phyloP scores from a whole-genome alignment of 1,140 invertebrate species.

The Aphelenchoides avenae region DNA sequence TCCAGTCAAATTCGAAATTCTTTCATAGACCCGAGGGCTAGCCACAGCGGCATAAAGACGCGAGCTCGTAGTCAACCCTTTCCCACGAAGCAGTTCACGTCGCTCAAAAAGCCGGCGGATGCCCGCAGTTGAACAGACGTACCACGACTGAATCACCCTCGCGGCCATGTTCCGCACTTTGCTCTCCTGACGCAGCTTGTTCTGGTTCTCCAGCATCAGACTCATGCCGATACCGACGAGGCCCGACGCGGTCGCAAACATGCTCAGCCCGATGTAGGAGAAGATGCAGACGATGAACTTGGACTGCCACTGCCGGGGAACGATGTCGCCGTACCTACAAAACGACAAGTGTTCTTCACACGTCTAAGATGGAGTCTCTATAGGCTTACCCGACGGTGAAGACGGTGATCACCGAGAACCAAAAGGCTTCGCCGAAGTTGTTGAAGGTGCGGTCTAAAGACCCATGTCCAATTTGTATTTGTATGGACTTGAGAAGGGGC shows the following conservation, averaged over 20 bases:
- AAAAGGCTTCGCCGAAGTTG: conserved; percentile 37
- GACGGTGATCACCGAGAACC: conserved; percentile 41
- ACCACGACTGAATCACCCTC: conserved; percentile 44
- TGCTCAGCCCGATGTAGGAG: conserved; percentile 36
- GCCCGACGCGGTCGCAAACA: conserved; percentile 42
- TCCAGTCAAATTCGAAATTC: too few relatives aligned
- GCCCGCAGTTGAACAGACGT: too few relatives aligned
- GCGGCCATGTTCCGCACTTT: conserved; percentile 41
- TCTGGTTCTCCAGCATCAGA: conserved; percentile 45
- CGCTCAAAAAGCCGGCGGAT: too few relatives aligned
- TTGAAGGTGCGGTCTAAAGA: conserved; percentile 22
- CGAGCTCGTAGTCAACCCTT: too few relatives aligned
- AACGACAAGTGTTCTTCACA: neutral
- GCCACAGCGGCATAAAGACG: too few relatives aligned
- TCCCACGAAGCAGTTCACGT: too few relatives aligned
- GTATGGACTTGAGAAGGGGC: too few relatives aligned
- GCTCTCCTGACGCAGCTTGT: conserved; percentile 22
- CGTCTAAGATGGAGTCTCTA: conserved; percentile 3
- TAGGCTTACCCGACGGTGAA: conserved; percentile 13
- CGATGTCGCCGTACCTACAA: conserved; percentile 45
- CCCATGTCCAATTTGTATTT: too few relatives aligned
- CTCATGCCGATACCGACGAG: conserved; percentile 46
- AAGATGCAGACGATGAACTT: conserved; percentile 41
- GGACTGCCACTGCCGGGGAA: conserved; percentile 35
- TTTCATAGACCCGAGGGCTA: too few relatives aligned